These are phyloP conservation scores for Drosophila hydei DNA, from an alignment of 1,140 invertebrate genomes.

Conservation along the genomic window DNA sequence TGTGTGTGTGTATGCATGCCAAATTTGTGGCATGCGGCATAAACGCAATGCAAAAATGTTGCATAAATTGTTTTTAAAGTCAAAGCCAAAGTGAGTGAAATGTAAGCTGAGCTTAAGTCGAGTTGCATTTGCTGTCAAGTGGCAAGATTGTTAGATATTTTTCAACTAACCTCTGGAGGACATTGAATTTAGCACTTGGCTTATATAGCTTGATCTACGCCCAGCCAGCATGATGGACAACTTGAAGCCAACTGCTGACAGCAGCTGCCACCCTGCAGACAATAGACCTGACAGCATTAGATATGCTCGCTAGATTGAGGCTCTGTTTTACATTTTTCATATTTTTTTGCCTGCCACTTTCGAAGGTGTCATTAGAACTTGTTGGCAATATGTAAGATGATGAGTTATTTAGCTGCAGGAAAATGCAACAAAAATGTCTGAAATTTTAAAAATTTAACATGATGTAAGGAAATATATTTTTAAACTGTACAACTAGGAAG, in stretches of 20 bases:
- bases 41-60: constrained; percentile 50
- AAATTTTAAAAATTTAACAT: too few species aligned
- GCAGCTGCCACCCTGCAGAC: constrained; percentile 7
- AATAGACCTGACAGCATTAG: constrained; percentile 33
- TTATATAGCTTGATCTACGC: constrained; percentile 19
- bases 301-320: constrained; percentile 33
- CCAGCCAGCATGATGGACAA: constrained; percentile 49
- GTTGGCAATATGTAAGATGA: constrained; percentile 9
- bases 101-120: constrained; percentile 49
- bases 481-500: too few species aligned
- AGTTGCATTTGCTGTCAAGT: constrained; percentile 19
- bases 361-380: constrained; percentile 17
- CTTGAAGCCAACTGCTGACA: constrained; percentile 48
- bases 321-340: constrained; percentile 7
- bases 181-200: constrained; percentile 28
- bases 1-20: constrained; percentile 31
- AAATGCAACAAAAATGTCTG: not conserved
- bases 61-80: constrained; percentile 75
- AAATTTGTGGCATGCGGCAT: constrained; percentile 38
- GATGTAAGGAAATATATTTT: too few species aligned
- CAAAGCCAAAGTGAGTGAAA: constrained; percentile 63
- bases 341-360: constrained; percentile 2
- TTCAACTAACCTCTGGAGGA: constrained; percentile 14
- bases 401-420: not conserved
- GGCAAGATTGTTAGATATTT: constrained; percentile 12